Conservation (phyloP, 2,888 invertebrate genomes). For the Ormyrus nitidulus region DNA sequence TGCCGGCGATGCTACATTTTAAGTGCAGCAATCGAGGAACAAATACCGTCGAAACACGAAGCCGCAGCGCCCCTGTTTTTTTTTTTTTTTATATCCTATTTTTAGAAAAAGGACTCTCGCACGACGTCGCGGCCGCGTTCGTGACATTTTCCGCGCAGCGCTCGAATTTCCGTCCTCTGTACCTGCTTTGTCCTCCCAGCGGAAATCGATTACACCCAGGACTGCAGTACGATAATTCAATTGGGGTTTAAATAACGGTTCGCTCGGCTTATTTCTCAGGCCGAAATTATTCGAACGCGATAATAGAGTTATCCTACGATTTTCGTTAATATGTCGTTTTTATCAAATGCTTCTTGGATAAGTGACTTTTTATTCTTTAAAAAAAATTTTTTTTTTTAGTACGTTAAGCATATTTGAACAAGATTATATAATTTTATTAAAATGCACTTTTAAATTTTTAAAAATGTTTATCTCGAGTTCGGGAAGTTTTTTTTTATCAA, state of each 20-base stretch:
- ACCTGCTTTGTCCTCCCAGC: constrained; percentile 14
- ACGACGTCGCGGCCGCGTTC: not conserved
- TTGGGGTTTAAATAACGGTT: constrained; percentile 26
- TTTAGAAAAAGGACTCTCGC: constrained; percentile 11
- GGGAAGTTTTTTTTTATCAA: no score
- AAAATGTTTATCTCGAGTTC: no score
- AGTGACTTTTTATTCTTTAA: no score
- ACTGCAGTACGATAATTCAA: constrained; percentile 35
- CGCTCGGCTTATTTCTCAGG: constrained; percentile 12
- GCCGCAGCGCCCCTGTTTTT: not conserved
- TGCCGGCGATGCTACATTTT: no score
- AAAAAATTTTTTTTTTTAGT: no score
- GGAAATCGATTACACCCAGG: constrained; percentile 40
- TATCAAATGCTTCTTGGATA: no score
- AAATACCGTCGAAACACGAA: not conserved
- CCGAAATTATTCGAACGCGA: not conserved
- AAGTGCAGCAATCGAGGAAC: not conserved
- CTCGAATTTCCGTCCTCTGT: constrained; percentile 11
- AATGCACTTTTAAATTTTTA: no score
- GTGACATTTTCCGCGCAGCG: constrained; percentile 17
- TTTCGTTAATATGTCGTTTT: no score
- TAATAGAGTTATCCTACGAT: no score
- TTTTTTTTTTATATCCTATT: constrained; percentile 13
- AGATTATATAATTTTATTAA: no score
- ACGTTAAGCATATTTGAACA: no score